Evolutionary conservation across 1,140 invertebrate genomes (phyloP).

Genomic region (Anadara kagoshimensis): DNA sequence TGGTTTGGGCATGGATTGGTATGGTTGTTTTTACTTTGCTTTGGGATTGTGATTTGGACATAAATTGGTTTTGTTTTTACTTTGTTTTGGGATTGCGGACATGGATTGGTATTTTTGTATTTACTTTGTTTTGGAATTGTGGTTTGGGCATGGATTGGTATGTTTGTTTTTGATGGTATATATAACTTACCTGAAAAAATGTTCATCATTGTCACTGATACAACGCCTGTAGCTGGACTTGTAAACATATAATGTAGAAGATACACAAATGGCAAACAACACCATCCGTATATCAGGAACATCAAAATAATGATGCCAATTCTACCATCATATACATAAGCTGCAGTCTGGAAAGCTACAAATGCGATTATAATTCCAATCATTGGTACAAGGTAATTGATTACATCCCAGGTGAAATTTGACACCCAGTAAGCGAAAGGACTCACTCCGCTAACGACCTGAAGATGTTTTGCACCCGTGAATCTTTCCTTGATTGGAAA

Average conservation of each 20-base stretch:
- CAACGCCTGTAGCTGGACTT: slow-evolving; percentile 39
- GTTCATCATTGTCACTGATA: slow-evolving; percentile 36
- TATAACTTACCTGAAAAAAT: slow-evolving; percentile 32
- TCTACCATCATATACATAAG: slow-evolving; percentile 25
- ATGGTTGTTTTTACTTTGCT: too few species aligned
- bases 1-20: too few species aligned
- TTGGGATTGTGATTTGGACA: too few species aligned
- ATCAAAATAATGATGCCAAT: slow-evolving; percentile 37
- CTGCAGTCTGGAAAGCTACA: slow-evolving; percentile 35
- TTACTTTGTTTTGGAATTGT: too few species aligned
- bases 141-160: too few species aligned
- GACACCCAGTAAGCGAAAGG: slow-evolving; percentile 47
- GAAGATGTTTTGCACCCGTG: slow-evolving; percentile 59
- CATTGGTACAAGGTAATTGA: slow-evolving; percentile 52
- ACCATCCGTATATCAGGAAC: slow-evolving; percentile 37
- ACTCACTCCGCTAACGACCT: slow-evolving; percentile 51
- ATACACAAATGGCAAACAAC: slow-evolving; percentile 41
- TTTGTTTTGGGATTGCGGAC: too few species aligned
- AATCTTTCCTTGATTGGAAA: slow-evolving; percentile 80
- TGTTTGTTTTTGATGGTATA: neutral
- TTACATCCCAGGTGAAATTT: slow-evolving; percentile 52
- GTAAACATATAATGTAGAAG: slow-evolving; percentile 39
- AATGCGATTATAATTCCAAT: slow-evolving; percentile 48
- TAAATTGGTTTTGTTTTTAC: too few species aligned
- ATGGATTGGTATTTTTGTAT: too few species aligned